Percentiles rank a stretch among this genome's conserved stretches.
phyloP scores from a whole-genome alignment of 2,113 vertebrate species.

The Garra rufa region DNA sequence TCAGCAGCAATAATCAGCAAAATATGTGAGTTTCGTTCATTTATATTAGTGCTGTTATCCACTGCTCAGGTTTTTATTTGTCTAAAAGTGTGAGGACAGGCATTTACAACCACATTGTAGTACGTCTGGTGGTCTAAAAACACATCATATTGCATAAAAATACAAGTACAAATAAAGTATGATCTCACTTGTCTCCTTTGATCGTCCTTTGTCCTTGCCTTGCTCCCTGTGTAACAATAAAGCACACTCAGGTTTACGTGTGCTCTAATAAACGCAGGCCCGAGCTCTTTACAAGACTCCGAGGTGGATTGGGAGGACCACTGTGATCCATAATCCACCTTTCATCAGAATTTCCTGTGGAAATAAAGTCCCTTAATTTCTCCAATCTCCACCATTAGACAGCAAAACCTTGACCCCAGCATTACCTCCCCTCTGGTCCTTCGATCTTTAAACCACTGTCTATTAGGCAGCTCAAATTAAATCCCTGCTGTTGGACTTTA shows the following conservation, averaged over 20 bases:
- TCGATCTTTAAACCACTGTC: conserved; percentile 73
- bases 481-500: conserved; percentile 73
- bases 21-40: not conserved
- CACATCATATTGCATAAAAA: not conserved
- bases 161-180: not conserved
- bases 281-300: conserved; percentile 37
- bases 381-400: conserved; percentile 74
- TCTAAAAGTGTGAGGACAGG: not conserved
- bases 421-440: conserved; percentile 75
- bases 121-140: not conserved
- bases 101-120: not conserved
- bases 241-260: not conserved
- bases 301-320: conserved; percentile 5
- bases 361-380: conserved; percentile 73
- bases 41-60: not conserved
- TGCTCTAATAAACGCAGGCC: conserved; percentile 40
- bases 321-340: conserved; percentile 72
- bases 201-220: conserved; percentile 25
- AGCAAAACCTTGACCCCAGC: conserved; percentile 73
- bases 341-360: conserved; percentile 79
- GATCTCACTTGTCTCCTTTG: not conserved
- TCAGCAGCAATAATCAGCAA: too few species aligned
- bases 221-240: conserved; percentile 37
- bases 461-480: conserved; percentile 76
- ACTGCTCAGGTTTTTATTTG: not conserved